Percentiles rank a stretch among this genome's conserved stretches.
Evolutionary conservation across 1,140 invertebrate genomes (phyloP).

Genomic region (Phthorimaea operculella): DNA sequence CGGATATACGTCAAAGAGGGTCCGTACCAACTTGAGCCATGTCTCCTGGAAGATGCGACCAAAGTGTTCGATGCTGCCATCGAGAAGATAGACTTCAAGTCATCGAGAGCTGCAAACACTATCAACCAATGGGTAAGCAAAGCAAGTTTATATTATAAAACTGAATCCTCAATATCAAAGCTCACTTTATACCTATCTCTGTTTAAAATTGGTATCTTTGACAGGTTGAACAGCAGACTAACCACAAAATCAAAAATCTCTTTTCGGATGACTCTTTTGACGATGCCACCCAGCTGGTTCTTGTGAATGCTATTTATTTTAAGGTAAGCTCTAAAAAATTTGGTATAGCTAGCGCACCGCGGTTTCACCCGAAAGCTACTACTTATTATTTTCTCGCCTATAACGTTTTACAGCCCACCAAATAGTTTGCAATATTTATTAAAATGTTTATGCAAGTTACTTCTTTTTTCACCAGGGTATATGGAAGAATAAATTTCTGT

Average conservation of each 20-base stretch:
- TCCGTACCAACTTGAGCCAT: slow-evolving; percentile 34
- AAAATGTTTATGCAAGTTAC: too few relatives aligned
- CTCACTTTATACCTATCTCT: too few relatives aligned
- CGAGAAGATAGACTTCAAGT: slow-evolving; percentile 46
- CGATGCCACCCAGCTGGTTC: slow-evolving; percentile 70
- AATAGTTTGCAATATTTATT: too few relatives aligned
- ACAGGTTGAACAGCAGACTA: slow-evolving; percentile 77
- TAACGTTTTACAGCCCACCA: too few relatives aligned
- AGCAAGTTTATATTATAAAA: too few relatives aligned
- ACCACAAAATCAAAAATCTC: slow-evolving; percentile 77
- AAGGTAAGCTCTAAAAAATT: slow-evolving; percentile 66
- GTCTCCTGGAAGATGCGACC: slow-evolving; percentile 48
- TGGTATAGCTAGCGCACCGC: too few relatives aligned
- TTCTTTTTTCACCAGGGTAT: slow-evolving; percentile 42
- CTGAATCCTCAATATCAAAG: too few relatives aligned
- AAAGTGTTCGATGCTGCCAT: slow-evolving; percentile 51
- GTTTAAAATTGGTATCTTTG: too few relatives aligned
- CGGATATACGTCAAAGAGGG: slow-evolving; percentile 56
- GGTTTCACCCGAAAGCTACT: background rate
- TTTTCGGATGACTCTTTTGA: slow-evolving; percentile 69
- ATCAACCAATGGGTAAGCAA: slow-evolving; percentile 51
- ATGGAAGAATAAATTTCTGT: slow-evolving; percentile 72
- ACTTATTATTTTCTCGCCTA: too few relatives aligned
- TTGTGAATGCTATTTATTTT: slow-evolving; percentile 89
- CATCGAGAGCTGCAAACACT: slow-evolving; percentile 20